Evolutionary conservation across 1,140 invertebrate genomes (phyloP).

Genomic region (Brevipalpus yothersi): DNA sequence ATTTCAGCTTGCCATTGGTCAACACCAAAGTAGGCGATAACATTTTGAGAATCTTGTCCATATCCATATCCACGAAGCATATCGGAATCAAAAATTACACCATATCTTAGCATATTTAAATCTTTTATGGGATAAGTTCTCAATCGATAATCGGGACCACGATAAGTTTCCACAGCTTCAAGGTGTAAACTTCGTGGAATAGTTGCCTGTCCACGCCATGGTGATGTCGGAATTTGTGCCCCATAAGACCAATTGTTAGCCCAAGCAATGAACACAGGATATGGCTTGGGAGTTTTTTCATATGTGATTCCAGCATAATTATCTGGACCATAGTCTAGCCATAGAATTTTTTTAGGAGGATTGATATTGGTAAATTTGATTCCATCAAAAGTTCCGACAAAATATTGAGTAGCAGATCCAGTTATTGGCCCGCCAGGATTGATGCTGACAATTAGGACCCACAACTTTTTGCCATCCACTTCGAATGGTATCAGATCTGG

Average conservation of each 20-base stretch:
- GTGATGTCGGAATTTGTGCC: not conserved
- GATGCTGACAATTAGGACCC: not conserved
- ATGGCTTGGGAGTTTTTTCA: not conserved
- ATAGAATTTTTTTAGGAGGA: not conserved
- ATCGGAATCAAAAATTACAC: not conserved
- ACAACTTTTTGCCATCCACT: not conserved
- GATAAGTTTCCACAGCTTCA: not conserved
- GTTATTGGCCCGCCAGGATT: not conserved
- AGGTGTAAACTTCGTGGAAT: not conserved
- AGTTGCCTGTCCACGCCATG: slow-evolving; percentile 4
- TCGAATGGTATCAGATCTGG: not conserved
- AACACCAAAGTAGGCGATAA: not conserved
- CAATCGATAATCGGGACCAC: not conserved
- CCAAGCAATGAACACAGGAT: slow-evolving; percentile 1
- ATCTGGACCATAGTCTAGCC: slow-evolving; percentile 5
- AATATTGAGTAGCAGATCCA: slow-evolving; percentile 4
- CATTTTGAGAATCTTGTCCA: not conserved
- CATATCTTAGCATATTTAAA: too few relatives aligned
- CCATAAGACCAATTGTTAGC: slow-evolving; percentile 5
- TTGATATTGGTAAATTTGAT: not conserved
- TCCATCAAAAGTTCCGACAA: slow-evolving; percentile 5
- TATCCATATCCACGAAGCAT: not conserved
- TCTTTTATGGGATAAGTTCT: not conserved
- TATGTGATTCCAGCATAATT: slow-evolving; percentile 3
- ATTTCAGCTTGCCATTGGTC: not conserved